Evolutionary conservation across 1,140 invertebrate species (phyloP).

Genomic region (Monochamus saltuarius): DNA sequence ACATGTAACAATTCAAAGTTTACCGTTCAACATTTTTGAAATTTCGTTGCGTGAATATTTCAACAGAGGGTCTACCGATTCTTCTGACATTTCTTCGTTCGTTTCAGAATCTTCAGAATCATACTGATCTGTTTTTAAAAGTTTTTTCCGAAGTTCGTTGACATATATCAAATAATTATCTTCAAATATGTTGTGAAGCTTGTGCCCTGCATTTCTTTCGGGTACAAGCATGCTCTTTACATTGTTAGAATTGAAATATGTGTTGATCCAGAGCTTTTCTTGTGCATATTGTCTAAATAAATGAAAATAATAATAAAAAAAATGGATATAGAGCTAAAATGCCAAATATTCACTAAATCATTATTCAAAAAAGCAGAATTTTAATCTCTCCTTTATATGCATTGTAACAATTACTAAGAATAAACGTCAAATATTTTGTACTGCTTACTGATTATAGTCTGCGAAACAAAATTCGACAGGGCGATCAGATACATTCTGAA

Average conservation of each 20-base stretch:
- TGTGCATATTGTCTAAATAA: slow-evolving; percentile 29
- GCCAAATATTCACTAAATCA: neutral
- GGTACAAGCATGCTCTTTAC: neutral
- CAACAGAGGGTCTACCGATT: slow-evolving; percentile 10
- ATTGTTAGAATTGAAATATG: slow-evolving; percentile 16
- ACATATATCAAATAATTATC: too few species aligned
- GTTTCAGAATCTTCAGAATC: neutral
- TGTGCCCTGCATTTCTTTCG: too few species aligned
- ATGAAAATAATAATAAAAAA: neutral
- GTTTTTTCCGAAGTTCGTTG: too few species aligned
- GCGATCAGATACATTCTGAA: slow-evolving; percentile 49
- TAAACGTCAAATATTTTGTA: neutral
- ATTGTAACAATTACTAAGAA: neutral
- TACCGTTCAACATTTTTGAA: slow-evolving; percentile 14
- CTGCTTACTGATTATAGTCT: slow-evolving; percentile 52
- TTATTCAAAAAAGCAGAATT: neutral
- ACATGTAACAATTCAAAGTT: neutral
- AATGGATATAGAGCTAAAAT: neutral
- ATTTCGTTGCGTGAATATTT: slow-evolving; percentile 17
- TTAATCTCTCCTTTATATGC: neutral
- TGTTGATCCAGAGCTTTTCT: slow-evolving; percentile 35
- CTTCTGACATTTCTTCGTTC: slow-evolving; percentile 7
- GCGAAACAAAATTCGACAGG: slow-evolving; percentile 53
- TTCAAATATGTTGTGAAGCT: too few species aligned
- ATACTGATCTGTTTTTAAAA: too few species aligned